Conservation (phyloP, 2,797 vertebrate species). For the Acrossocheilus fasciatus region DNA sequence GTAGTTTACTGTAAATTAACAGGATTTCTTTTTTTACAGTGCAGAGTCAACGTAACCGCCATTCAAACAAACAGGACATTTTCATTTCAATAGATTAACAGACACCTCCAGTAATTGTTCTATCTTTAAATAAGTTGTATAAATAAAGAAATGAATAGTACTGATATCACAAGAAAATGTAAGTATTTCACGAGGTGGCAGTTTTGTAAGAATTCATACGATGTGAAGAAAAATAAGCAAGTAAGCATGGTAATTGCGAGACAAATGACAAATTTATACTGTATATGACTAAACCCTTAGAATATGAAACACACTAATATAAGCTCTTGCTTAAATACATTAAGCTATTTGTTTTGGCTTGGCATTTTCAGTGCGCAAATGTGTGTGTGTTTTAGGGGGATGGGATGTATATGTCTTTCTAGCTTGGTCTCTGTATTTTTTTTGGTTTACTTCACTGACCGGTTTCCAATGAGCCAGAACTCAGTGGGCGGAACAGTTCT, state of each 20-base stretch:
- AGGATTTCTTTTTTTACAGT: background rate
- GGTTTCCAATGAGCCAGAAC: conserved; percentile 55
- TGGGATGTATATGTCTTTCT: conserved; percentile 2
- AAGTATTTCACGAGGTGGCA: background rate
- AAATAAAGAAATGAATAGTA: background rate
- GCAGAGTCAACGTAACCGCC: conserved; percentile 3
- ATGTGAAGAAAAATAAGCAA: background rate
- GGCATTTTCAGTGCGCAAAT: conserved; percentile 1
- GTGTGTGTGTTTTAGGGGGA: background rate
- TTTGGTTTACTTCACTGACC: conserved; percentile 49
- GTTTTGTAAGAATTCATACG: background rate
- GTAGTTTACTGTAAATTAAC: background rate
- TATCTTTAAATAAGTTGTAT: background rate
- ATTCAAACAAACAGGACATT: conserved; percentile 24
- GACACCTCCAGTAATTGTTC: background rate
- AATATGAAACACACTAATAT: background rate
- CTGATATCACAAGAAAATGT: background rate
- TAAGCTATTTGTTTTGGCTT: conserved; percentile 19
- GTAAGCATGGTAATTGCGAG: background rate
- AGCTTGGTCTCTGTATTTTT: conserved; percentile 43
- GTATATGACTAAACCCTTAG: background rate
- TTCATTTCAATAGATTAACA: background rate
- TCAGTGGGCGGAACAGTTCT: conserved; percentile 47
- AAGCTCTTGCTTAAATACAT: background rate
- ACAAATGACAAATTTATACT: background rate